Base-by-base conservation (phyloP, 2,888 invertebrate genomes). In the Pristionchus mayeri region DNA sequence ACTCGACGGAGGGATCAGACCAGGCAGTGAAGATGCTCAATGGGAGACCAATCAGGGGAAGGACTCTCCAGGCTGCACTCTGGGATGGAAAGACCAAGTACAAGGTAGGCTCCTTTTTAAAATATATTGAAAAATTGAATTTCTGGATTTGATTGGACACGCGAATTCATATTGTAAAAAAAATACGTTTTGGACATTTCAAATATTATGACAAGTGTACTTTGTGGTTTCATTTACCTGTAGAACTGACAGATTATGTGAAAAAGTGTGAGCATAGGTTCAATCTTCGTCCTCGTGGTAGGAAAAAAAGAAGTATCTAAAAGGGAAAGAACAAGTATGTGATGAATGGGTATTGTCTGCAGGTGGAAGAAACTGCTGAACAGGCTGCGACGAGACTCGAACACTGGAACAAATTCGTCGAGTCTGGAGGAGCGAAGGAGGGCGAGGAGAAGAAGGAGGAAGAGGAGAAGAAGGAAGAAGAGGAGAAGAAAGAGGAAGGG, bases 1-100 rank as follows among this genome's bases (percentile, higher is more conserved):
- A 95, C 82, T 96, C 96, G 85, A 95, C 97, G 0, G 97, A 97
- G 93, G 96, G 96, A 93, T 98, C 98, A 0, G 98, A 98, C 94
- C 95, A 95, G 85, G 97, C 97, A 79, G 95, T 98, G 18, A 95
- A 95, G 89, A 95, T 97, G 88, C 95, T 98, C 92, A 96, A 98
- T 93, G 96, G 96, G 1, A 95, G 98, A 57, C 97, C 96, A 95
- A 97, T 98, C 94, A 96, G 96, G 13, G 95, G 97, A 93, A 94
- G 96, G 52, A 85, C 96, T 93, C 95, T 99, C 44, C 95, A 95
- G 4, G 98, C 97, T 4, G 96, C 96, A 93, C 95, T 96, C 87
- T 98, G 97, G 97, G 98, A 99, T 94, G 98, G 98, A 27, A 96
- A 96, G 93, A 97, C 97, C 0, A 98, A 97, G 93, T 97, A 96